Evolutionary conservation across 2,888 invertebrate genomes (phyloP).

Genomic region (Apomyelois bistriatella): DNA sequence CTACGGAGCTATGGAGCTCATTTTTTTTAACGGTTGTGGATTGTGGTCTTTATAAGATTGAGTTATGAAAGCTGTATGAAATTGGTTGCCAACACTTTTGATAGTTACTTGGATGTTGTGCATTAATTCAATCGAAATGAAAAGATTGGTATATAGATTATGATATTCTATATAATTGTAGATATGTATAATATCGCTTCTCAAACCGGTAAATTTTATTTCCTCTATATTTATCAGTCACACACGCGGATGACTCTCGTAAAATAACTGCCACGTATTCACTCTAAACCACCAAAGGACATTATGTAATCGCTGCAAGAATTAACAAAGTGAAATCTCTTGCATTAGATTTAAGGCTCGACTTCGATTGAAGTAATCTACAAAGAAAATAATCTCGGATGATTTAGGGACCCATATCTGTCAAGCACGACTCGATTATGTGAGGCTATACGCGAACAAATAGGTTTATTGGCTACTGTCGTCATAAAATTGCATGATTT

Average conservation of each 20-base stretch:
- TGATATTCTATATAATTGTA: background rate
- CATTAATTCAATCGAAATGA: too few species aligned
- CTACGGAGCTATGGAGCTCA: too few species aligned
- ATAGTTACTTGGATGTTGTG: too few species aligned
- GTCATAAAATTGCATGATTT: conserved; percentile 66
- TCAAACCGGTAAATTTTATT: conserved; percentile 34
- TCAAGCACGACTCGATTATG: conserved; percentile 62
- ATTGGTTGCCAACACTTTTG: too few species aligned
- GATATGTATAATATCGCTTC: conserved; percentile 18
- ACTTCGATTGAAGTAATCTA: conserved; percentile 26
- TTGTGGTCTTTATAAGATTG: too few species aligned
- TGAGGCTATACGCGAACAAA: conserved; percentile 67
- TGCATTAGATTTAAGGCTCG: conserved; percentile 22
- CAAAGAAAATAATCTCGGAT: conserved; percentile 59
- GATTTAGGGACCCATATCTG: conserved; percentile 69
- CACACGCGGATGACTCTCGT: conserved; percentile 46
- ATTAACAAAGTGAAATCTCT: conserved; percentile 26
- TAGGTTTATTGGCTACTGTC: conserved; percentile 72
- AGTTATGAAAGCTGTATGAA: too few species aligned
- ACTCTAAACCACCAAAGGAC: conserved; percentile 40
- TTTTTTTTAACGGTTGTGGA: too few species aligned
- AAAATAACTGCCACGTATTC: conserved; percentile 50
- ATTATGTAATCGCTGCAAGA: conserved; percentile 22
- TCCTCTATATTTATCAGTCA: conserved; percentile 41
- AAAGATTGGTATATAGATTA: too few species aligned